These are phyloP conservation scores for Pyrocoelia pectoralis DNA, from an alignment of 2,888 invertebrate genomes.

Conservation along the genomic window DNA sequence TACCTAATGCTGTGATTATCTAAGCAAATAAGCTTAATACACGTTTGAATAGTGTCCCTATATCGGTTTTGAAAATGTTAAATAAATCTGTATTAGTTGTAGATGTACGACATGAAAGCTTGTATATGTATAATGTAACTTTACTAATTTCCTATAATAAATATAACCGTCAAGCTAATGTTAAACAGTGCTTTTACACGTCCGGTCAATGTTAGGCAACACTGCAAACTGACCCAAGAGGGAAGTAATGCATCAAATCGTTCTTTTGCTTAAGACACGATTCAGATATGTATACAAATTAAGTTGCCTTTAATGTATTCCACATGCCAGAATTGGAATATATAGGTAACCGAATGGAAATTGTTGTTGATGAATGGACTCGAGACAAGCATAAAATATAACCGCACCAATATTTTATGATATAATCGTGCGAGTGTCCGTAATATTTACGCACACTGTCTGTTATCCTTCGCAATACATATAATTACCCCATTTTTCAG, in stretches of 20 bases:
- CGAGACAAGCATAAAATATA: constrained; percentile 1
- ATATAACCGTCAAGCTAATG: constrained; percentile 47
- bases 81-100: background rate
- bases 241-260: constrained; percentile 37
- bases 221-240: constrained; percentile 30
- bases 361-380: constrained; percentile 24
- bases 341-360: constrained; percentile 26
- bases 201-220: constrained; percentile 48
- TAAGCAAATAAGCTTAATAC: too few species aligned
- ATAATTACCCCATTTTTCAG: too few species aligned
- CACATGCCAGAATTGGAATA: constrained; percentile 26
- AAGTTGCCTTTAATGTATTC: constrained; percentile 35
- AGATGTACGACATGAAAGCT: background rate
- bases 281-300: constrained; percentile 38
- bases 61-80: too few species aligned
- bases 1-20: too few species aligned
- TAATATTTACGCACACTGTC: too few species aligned
- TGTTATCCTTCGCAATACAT: too few species aligned
- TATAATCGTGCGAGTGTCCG: too few species aligned
- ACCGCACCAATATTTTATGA: background rate
- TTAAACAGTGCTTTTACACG: constrained; percentile 50
- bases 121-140: constrained; percentile 14
- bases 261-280: constrained; percentile 39
- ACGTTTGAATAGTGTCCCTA: too few species aligned
- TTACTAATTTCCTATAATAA: constrained; percentile 55